phyloP scores from a whole-genome alignment of 2,888 invertebrate genomes.

The Zeuzera pyrina region DNA sequence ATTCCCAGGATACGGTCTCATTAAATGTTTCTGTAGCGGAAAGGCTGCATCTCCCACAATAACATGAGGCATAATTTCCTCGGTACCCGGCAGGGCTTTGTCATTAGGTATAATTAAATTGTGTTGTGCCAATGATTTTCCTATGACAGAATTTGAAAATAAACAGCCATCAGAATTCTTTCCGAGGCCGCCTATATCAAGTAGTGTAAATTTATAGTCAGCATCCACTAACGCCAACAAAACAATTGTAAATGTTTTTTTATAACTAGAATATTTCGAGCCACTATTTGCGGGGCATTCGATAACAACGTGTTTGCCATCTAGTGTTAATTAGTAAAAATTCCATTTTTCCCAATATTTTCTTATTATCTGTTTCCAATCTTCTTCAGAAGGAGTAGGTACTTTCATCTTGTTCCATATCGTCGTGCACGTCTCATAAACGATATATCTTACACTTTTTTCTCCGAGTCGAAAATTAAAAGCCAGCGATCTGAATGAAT shows the following conservation, averaged over 20 bases:
- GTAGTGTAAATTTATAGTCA: conserved; percentile 6
- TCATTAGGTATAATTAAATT: conserved; percentile 4
- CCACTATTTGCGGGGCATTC: conserved; percentile 5
- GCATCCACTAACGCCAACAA: conserved; percentile 9
- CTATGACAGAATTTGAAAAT: conserved; percentile 5
- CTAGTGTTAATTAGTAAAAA: conserved; percentile 7
- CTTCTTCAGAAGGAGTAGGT: conserved; percentile 4
- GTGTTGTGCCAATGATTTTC: conserved; percentile 5
- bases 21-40: conserved; percentile 11
- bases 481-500: neutral
- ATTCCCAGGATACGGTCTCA: conserved; percentile 8
- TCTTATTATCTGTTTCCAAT: conserved; percentile 2
- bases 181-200: conserved; percentile 4
- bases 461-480: neutral
- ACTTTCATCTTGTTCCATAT: conserved; percentile 7
- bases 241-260: conserved; percentile 7
- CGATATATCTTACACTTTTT: neutral
- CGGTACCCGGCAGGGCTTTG: conserved; percentile 3
- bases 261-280: conserved; percentile 3
- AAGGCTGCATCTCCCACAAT: conserved; percentile 9
- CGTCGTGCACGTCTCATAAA: conserved; percentile 6
- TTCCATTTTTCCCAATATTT: conserved; percentile 6
- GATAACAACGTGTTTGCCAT: conserved; percentile 8
- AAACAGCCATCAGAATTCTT: conserved; percentile 8
- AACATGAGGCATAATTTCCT: conserved; percentile 4